Evolutionary conservation across 2,797 vertebrate genomes (phyloP), one percentile per base, ranked within the genome.

Genomic region (Leptodactylus fallax): DNA sequence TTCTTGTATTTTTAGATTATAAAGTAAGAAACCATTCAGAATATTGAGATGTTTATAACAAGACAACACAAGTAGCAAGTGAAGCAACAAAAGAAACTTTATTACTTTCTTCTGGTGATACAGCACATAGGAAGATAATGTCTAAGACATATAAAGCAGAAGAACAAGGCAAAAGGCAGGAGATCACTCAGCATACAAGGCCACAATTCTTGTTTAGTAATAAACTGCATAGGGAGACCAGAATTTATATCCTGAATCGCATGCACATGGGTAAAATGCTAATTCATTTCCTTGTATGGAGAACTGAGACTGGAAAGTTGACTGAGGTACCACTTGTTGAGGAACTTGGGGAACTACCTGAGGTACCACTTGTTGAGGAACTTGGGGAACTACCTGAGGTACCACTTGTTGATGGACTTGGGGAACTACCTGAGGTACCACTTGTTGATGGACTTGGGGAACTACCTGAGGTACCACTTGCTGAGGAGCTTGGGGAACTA

Each of bases 141-240:
- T 51, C 16, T 56, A 56, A 25, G 36, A n/a, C 27, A 80, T 45
- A 47, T 1, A 80, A 13, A 58, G 25, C 1, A 12, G 55, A 36
- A 56, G 14, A 17, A 79, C 45, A 61, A 19, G n/a, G 19, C 11
- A 80, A 56, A 27, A 61, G 56, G 17, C 11, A 45, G 56, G 21
- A 47, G 16, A 45, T 60, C 14, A 10, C 0, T 56, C 53, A 58
- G 7, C 45, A 9, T 19, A 17, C 13, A 56, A 36, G 36, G 36
- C 36, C 36, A 36, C 36, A 1, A 36, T 36, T 36, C 7, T 11
- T 65, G 7, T 21, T 61, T 80, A 80, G 8, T 61, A 80, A 61
- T 79, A 67, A 13, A 21, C 55, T 14, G 17, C 6, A 19, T 85
- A 25, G 60, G 55, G 58, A 25, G 23, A 67, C 84, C 74, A 85